Evolutionary conservation across 2,888 invertebrate genomes (phyloP), one percentile per base, ranked within the genome.

Genomic region (Myathropa florea): DNA sequence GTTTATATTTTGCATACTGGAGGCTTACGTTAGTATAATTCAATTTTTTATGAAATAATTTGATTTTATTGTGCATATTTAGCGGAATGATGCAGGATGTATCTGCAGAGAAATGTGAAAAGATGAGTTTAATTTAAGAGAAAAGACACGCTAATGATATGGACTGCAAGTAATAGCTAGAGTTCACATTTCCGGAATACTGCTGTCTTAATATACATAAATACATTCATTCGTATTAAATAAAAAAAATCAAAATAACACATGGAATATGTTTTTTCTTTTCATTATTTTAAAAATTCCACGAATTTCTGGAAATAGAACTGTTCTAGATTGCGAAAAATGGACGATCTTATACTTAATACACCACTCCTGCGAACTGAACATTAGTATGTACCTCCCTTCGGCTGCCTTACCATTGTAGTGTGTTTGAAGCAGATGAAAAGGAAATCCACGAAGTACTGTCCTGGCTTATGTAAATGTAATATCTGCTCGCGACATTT

Each of bases 171-270:
- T 57, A 24, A 3, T 26, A 39, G 59, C 26, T 21, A 59, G n/a
- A 18, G 71, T 71, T n/a, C 39, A 60, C 60, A 46, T 71, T 71
- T 26, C 10, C 60, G 28, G 59, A 26, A 28, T 60, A 60, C 71
- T 71, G 39, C 60, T 60, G 71, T 60, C 9, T 39, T 71, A 71
- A 18, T 71, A 71, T 71, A 70, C 57, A 57, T 12, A 46, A 55
- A 68, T 55, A 60, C 26, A 71, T 59, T 39, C 60, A 71, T 71
- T 71, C 71, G 71, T 60, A 60, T 60, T 71, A 36, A 71, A 70
- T 70, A 70, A 60, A 71, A 60, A 57, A 12, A 71, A 60, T 21
- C n/a, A 59, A 60, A 60, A 30, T 21, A 46, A 46, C 21, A 68
- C n/a, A 57, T 18, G 57, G 57, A 26, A 21, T 10, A 21, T 4